phyloP scores from a whole-genome alignment of 2,888 invertebrate species.

The Anticlea derivata region DNA sequence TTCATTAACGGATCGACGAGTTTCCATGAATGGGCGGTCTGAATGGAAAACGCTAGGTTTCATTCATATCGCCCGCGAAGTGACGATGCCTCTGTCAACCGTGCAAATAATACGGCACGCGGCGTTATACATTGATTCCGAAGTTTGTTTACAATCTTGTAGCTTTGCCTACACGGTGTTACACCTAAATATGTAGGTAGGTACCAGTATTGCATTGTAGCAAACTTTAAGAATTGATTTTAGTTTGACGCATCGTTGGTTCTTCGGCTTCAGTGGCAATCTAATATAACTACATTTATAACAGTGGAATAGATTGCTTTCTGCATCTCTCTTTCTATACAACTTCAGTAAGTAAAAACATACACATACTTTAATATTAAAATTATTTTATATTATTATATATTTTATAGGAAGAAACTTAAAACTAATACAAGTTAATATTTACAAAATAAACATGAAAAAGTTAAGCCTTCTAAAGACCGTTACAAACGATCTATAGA shows the following conservation, averaged over 20 bases:
- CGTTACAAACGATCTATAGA: too few relatives aligned
- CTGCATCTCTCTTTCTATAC: not conserved
- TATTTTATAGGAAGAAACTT: too few relatives aligned
- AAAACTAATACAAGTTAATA: too few relatives aligned
- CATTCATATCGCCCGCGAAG: slow-evolving; percentile 61
- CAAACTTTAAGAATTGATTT: not conserved
- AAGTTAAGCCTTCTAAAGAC: too few relatives aligned
- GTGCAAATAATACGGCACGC: slow-evolving; percentile 24
- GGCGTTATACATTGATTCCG: slow-evolving; percentile 1
- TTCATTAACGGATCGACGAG: slow-evolving; percentile 77
- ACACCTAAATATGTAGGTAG: too few relatives aligned
- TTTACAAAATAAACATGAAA: too few relatives aligned
- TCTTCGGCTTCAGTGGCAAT: too few relatives aligned
- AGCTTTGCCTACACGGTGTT: not conserved
- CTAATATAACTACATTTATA: too few relatives aligned
- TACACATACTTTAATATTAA: not conserved
- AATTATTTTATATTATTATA: too few relatives aligned
- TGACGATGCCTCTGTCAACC: slow-evolving; percentile 41
- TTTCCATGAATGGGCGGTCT: slow-evolving; percentile 80
- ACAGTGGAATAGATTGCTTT: not conserved
- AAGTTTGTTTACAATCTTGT: not conserved
- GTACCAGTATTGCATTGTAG: not conserved
- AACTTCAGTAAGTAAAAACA: not conserved
- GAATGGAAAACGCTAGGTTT: slow-evolving; percentile 76
- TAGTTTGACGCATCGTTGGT: not conserved